phyloP scores from a whole-genome alignment of 2,113 vertebrate species.

The Hypocryptadius cinnamomeus region DNA sequence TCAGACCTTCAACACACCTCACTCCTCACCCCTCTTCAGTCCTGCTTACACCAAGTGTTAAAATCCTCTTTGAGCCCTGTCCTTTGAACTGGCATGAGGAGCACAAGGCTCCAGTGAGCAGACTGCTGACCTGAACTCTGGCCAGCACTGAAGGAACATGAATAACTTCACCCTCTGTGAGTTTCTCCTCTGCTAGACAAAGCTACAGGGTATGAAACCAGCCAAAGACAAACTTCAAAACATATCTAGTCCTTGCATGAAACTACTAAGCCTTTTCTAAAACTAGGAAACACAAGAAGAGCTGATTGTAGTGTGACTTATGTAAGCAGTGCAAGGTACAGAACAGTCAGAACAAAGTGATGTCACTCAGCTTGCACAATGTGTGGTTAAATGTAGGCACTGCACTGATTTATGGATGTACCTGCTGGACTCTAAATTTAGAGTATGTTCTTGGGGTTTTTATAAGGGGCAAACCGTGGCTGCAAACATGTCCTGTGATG shows the following conservation, averaged over 20 bases:
- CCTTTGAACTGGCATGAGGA: not conserved
- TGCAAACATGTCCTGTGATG: not conserved
- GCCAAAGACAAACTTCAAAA: not conserved
- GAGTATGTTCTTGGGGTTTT: not conserved
- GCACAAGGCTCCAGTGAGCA: not conserved
- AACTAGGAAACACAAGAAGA: not conserved
- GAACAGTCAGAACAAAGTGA: not conserved
- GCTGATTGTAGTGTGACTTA: not conserved
- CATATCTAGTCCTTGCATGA: not conserved
- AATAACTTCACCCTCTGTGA: not conserved
- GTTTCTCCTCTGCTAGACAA: not conserved
- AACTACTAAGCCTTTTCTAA: not conserved
- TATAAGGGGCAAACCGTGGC: not conserved
- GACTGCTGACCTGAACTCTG: not conserved
- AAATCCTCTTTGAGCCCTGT: not conserved
- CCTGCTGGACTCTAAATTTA: not conserved
- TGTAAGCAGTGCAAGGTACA: not conserved
- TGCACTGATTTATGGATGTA: not conserved
- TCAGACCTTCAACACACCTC: not conserved
- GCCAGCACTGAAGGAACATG: not conserved
- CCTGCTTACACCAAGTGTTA: not conserved
- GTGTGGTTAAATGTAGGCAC: not conserved
- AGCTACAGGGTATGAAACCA: not conserved
- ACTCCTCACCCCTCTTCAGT: fast-evolving
- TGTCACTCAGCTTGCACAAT: not conserved